Conservation (phyloP, 2,797 vertebrate genomes). For the Lindbergichthys nudifrons region DNA sequence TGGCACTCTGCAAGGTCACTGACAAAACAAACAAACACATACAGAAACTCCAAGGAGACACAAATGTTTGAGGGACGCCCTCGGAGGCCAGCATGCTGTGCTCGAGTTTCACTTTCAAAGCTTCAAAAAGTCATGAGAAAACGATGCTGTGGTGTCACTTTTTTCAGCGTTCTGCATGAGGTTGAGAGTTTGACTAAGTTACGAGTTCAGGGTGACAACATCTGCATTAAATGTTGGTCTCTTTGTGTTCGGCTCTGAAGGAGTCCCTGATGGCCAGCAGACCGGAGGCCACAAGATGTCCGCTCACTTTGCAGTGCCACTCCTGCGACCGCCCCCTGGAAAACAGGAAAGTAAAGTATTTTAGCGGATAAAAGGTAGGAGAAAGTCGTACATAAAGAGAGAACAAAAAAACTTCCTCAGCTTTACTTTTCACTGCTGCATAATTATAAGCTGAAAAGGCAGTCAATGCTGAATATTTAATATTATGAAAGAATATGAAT, state of each 20-base stretch:
- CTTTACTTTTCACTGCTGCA: no score
- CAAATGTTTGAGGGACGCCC: not conserved
- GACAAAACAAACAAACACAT: not conserved
- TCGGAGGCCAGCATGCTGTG: slow-evolving; percentile 10
- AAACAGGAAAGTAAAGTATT: not conserved
- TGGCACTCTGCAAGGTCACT: slow-evolving; percentile 45
- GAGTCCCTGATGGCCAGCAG: slow-evolving; percentile 79
- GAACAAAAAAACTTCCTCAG: not conserved
- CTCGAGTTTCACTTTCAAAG: slow-evolving; percentile 22
- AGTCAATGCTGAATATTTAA: not conserved
- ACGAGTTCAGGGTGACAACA: not conserved
- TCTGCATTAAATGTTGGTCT: slow-evolving; percentile 57
- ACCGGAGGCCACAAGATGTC: slow-evolving; percentile 80
- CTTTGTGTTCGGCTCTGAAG: slow-evolving; percentile 68
- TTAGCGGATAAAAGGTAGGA: not conserved
- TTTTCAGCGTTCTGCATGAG: not conserved
- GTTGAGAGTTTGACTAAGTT: not conserved
- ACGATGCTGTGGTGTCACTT: not conserved
- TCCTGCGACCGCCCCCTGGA: slow-evolving; percentile 84
- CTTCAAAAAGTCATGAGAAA: slow-evolving; percentile 1
- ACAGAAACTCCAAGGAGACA: not conserved
- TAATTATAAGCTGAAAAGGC: not conserved
- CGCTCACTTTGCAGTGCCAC: slow-evolving; percentile 86
- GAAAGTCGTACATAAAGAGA: not conserved
- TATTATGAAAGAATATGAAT: not conserved